These are phyloP conservation scores for Enoplosus armatus DNA, from an alignment of 2,797 vertebrate species.

Conservation along the genomic window DNA sequence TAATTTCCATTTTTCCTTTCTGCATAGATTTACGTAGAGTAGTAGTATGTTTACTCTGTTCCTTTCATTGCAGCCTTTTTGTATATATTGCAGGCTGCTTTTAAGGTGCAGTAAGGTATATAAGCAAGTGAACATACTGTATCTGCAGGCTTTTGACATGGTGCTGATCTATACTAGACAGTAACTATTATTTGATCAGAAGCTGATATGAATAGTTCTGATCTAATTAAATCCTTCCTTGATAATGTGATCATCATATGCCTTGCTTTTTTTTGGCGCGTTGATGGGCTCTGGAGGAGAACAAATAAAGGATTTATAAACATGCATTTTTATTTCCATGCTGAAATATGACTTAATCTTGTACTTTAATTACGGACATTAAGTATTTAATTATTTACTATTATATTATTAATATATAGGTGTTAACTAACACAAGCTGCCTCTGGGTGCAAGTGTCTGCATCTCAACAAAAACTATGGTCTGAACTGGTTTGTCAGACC, in stretches of 20 bases:
- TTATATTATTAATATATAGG: background rate
- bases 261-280: background rate
- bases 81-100: background rate
- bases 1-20: background rate
- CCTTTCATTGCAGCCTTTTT: background rate
- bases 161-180: background rate
- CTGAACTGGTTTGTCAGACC: background rate
- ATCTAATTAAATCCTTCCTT: background rate
- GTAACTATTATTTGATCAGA: background rate
- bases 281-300: background rate
- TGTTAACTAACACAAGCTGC: background rate
- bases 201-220: background rate
- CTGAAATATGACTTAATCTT: background rate
- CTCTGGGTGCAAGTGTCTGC: background rate
- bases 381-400: no score
- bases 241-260: background rate
- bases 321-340: background rate
- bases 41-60: background rate
- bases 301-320: background rate
- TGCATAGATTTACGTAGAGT: background rate
- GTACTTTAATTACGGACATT: background rate
- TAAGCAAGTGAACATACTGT: background rate
- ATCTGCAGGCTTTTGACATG: background rate
- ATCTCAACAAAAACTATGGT: background rate
- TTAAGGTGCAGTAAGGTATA: background rate